phyloP scores from a whole-genome alignment of 2,113 vertebrate species.

The Aplodontia rufa region DNA sequence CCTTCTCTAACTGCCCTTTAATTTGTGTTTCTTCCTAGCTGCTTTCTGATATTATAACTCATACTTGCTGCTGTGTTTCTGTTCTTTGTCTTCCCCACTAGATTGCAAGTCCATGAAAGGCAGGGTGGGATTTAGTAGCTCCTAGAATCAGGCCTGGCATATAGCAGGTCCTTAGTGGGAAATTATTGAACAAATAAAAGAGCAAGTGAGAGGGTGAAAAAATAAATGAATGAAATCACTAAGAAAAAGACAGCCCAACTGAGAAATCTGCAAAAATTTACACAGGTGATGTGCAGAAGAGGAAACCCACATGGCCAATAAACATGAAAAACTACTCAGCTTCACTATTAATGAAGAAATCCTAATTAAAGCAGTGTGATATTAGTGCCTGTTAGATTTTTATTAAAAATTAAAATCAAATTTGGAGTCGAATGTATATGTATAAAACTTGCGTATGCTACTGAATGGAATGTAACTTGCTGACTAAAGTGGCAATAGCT shows the following conservation, averaged over 20 bases:
- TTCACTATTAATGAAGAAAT: neutral
- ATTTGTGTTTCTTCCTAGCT: neutral
- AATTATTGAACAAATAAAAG: neutral
- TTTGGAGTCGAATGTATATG: neutral
- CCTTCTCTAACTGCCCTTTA: neutral
- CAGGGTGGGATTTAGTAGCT: neutral
- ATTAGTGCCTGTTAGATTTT: neutral
- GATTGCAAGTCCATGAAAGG: neutral
- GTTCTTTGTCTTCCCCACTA: neutral
- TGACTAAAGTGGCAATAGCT: neutral
- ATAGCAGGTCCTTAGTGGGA: too few species aligned
- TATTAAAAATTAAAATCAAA: neutral
- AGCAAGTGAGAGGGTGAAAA: neutral
- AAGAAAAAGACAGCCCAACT: neutral
- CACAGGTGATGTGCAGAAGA: neutral
- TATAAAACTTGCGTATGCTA: neutral
- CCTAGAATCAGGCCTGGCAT: neutral
- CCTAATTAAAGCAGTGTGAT: neutral
- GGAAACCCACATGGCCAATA: neutral
- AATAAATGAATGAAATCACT: neutral
- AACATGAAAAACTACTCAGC: neutral
- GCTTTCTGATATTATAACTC: neutral
- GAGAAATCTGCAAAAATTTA: neutral
- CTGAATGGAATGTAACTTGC: neutral
- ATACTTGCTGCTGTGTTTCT: neutral